Evolutionary conservation across 2,888 invertebrate genomes (phyloP).

Genomic region (Drosophila dives): DNA sequence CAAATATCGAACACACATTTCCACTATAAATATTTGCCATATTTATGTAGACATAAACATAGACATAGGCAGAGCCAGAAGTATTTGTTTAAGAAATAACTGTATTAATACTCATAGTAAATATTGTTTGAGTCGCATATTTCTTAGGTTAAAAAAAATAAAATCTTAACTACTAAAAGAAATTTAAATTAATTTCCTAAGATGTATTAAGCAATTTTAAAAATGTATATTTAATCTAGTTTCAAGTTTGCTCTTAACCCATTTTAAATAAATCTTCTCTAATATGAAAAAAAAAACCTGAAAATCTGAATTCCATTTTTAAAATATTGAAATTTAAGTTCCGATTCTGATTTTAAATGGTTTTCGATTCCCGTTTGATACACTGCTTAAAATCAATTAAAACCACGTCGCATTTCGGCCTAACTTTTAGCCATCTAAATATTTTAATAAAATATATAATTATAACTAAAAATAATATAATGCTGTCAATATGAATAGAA

Average conservation of each 20-base stretch:
- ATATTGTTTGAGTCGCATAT: neutral
- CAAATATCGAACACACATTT: neutral
- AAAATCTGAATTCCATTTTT: too few species aligned
- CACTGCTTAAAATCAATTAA: neutral
- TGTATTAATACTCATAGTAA: neutral
- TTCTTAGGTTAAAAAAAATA: neutral
- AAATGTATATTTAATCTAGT: too few species aligned
- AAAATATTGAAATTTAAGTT: neutral
- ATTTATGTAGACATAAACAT: neutral
- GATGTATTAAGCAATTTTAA: too few species aligned
- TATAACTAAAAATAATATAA: neutral
- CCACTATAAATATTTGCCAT: too few species aligned
- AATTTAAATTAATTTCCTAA: too few species aligned
- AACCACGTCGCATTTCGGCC: neutral
- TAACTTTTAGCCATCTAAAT: neutral
- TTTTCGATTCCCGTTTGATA: neutral
- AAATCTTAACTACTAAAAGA: too few species aligned
- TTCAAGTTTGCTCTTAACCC: too few species aligned
- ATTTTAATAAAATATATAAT: slow-evolving; percentile 1
- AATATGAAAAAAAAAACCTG: too few species aligned
- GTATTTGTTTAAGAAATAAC: neutral
- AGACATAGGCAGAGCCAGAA: neutral
- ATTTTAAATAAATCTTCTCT: too few species aligned
- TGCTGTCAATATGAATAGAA: neutral
- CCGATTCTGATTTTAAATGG: neutral